Base-by-base conservation (phyloP, 2,888 invertebrate species). In the Stenichneumon culpator region DNA sequence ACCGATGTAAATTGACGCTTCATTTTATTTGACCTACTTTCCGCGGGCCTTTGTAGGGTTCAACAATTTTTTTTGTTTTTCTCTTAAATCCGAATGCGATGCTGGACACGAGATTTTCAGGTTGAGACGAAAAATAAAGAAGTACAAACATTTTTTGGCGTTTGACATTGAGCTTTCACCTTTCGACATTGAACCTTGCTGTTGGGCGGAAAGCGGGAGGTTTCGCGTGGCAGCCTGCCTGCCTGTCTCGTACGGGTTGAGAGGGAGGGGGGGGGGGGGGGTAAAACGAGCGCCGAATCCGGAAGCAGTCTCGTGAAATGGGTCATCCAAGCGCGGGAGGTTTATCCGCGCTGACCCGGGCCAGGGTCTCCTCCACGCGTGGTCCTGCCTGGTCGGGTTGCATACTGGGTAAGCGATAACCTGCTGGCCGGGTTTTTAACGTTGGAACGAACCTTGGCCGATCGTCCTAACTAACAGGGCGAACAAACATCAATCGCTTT, bases 281-380 rank as follows among this genome's bases (percentile, higher is more conserved):
- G 44, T 11, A 72, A 80, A 84, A 67, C 57, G 78, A 70, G 54
- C 63, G 50, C 50, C 54, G 80, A 81, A 85, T 84, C 85, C 65
- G 79, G 78, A 85, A 86, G 78, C 54, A 63, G 81, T 79, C 74
- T 78, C 63, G 60, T 50, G 70, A 88, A 88, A 89, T 90, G 79
- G 90, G 90, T 91, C 89, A 87, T 83, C 73, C 79, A 63, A 60
- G 68, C 74, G 60, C 68, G 36, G 69, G 32, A 57, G 67, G 79
- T 63, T 77, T 79, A 80, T 83, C 75, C 72, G 39, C 75, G 83
- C 80, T 83, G 79, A 83, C 83, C 83, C 83, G 79, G 83, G 79
- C 83, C 83, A 83, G 79, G 83, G 79, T 83, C 79, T 79, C 50
- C 47, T 63, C 72, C 39, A 50, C 47, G 60, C 74, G 47, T 32